phyloP scores from a whole-genome alignment of 2,113 vertebrate species.

The Dasypus novemcinctus region DNA sequence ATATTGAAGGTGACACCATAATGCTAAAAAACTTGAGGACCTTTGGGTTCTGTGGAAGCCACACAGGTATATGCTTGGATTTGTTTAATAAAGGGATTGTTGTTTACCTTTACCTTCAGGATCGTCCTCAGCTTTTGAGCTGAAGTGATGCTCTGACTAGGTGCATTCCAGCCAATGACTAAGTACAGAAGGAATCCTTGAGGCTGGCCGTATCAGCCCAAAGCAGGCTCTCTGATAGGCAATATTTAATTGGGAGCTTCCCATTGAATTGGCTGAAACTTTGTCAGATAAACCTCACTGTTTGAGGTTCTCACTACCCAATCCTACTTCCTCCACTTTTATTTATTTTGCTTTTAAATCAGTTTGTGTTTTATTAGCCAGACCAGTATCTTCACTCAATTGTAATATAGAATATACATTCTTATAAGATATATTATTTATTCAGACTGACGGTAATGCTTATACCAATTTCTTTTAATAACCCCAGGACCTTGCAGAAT shows the following conservation, averaged over 20 bases:
- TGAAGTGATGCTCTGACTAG: neutral
- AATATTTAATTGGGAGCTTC: neutral
- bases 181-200: neutral
- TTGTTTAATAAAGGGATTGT: neutral
- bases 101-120: neutral
- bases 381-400: neutral
- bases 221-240: neutral
- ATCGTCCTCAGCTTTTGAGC: neutral
- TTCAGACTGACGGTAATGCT: neutral
- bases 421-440: neutral
- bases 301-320: neutral
- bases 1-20: neutral
- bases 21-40: neutral
- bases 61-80: neutral
- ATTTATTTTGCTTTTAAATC: no score
- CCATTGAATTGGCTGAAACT: neutral
- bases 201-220: neutral
- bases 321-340: neutral
- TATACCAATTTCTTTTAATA: neutral
- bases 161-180: neutral
- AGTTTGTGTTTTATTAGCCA: conserved; percentile 30
- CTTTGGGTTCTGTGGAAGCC: neutral
- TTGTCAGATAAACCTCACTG: neutral
- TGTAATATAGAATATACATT: neutral
- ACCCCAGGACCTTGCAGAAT: neutral